phyloP scores from a whole-genome alignment of 2,113 vertebrate genomes.

The Gadus chalcogrammus region DNA sequence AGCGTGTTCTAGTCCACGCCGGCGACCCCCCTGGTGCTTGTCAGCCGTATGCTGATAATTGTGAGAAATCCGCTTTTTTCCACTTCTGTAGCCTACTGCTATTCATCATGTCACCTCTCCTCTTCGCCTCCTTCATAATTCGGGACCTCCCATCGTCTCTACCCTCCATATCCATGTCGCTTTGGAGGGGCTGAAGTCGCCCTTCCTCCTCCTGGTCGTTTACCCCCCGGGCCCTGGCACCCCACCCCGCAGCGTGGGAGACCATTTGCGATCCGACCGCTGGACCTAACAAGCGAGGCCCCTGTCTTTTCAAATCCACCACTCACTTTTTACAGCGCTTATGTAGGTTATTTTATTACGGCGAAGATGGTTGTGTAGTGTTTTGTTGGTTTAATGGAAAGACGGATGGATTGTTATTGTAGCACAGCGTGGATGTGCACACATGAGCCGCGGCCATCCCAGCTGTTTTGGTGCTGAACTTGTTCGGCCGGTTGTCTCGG shows the following conservation, averaged over 20 bases:
- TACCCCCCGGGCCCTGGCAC: slow-evolving; percentile 52
- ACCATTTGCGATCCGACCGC: slow-evolving; percentile 17
- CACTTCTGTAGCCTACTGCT: slow-evolving; percentile 64
- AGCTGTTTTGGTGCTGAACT: slow-evolving; percentile 21
- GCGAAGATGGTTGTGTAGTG: not conserved
- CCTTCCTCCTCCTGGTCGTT: slow-evolving; percentile 51
- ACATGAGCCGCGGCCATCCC: too few species aligned
- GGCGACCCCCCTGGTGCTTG: slow-evolving; percentile 81
- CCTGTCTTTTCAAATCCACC: slow-evolving; percentile 1
- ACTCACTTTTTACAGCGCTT: not conserved
- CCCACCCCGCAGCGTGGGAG: not conserved
- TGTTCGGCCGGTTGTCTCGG: slow-evolving; percentile 11
- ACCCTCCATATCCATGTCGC: slow-evolving; percentile 34
- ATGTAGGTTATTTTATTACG: not conserved
- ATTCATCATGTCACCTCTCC: slow-evolving; percentile 81
- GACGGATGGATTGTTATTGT: too few species aligned
- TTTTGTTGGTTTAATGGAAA: too few species aligned
- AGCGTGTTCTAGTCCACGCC: slow-evolving; percentile 78
- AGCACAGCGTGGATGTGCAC: too few species aligned
- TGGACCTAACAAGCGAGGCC: slow-evolving; percentile 3
- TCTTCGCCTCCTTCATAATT: slow-evolving; percentile 17
- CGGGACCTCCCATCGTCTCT: slow-evolving; percentile 13
- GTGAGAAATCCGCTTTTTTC: slow-evolving; percentile 97
- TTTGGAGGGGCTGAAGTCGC: too few species aligned
- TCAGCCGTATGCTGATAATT: slow-evolving; percentile 95